A percentile compares a stretch with the other conserved stretches of the same genome.
Conservation (phyloP, 1,140 invertebrate genomes). For the Neodiprion pinetum region DNA sequence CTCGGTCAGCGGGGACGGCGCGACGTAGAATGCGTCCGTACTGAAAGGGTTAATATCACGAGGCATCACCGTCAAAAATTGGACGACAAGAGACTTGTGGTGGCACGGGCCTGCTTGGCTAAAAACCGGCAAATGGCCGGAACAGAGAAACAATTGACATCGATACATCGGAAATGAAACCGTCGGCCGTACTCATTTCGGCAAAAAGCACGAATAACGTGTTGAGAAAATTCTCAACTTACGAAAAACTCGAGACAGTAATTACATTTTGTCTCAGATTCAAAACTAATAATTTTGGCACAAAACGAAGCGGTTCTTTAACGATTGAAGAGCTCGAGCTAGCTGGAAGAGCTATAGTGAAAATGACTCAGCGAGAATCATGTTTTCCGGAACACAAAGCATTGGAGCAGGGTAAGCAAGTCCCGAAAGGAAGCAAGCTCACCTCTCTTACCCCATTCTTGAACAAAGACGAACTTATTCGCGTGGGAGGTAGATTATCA, state of each 20-base stretch:
- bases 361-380: not conserved
- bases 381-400: constrained; percentile 21
- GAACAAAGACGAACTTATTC: constrained; percentile 45
- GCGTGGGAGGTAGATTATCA: constrained; percentile 52
- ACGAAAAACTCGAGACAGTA: constrained; percentile 22
- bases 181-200: constrained; percentile 11
- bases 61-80: constrained; percentile 24
- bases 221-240: constrained; percentile 26
- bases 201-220: constrained; percentile 15
- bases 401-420: constrained; percentile 15
- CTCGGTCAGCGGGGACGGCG: too few species aligned
- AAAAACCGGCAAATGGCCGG: constrained; percentile 14
- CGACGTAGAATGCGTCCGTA: too few species aligned
- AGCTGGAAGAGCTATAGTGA: constrained; percentile 15
- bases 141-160: constrained; percentile 8
- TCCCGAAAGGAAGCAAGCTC: constrained; percentile 28
- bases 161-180: constrained; percentile 9
- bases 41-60: constrained; percentile 14
- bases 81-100: not conserved
- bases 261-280: constrained; percentile 30
- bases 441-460: constrained; percentile 44
- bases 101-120: constrained; percentile 34
- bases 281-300: not conserved
- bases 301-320: constrained; percentile 13
- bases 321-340: constrained; percentile 9